Conservation (phyloP, 92 coral and sea anemone genomes). For the Epizoanthus ramosus region DNA sequence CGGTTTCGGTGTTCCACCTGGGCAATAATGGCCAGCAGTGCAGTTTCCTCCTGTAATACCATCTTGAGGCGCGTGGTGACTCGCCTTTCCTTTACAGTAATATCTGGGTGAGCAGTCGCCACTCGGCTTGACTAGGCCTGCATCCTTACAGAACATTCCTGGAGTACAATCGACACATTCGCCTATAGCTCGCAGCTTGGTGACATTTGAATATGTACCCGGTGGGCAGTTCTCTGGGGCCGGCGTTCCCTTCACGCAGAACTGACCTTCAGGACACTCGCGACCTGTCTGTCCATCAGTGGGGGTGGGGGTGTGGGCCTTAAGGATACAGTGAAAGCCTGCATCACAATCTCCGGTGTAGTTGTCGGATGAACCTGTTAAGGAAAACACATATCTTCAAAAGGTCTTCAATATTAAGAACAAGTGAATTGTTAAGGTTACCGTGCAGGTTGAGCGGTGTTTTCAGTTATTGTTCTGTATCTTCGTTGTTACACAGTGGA, state of each 20-base stretch:
- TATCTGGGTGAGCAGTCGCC: conserved; percentile 91
- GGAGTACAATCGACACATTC: conserved; percentile 89
- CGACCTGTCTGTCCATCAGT: conserved; percentile 81
- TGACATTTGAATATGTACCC: conserved; percentile 87
- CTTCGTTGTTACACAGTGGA: too few species aligned
- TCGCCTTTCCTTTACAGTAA: conserved; percentile 84
- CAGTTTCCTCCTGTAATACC: conserved; percentile 91
- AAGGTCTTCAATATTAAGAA: too few species aligned
- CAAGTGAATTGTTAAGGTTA: too few species aligned
- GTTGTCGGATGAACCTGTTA: conserved; percentile 82
- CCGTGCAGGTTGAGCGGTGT: too few species aligned
- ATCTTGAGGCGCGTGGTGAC: conserved; percentile 89
- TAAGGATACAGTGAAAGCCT: conserved; percentile 87
- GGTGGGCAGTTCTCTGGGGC: conserved; percentile 94
- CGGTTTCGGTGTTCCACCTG: conserved; percentile 87
- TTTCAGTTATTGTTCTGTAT: too few species aligned
- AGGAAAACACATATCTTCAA: not conserved
- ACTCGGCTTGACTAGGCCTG: conserved; percentile 81
- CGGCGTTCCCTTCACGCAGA: conserved; percentile 78
- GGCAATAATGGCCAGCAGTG: conserved; percentile 96
- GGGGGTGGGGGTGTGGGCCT: conserved; percentile 85
- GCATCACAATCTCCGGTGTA: conserved; percentile 82
- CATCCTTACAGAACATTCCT: conserved; percentile 90
- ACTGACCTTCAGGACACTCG: conserved; percentile 91
- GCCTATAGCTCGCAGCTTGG: conserved; percentile 55